phyloP scores from a whole-genome alignment of 1,140 invertebrate species.

The Drosophila nasuta region DNA sequence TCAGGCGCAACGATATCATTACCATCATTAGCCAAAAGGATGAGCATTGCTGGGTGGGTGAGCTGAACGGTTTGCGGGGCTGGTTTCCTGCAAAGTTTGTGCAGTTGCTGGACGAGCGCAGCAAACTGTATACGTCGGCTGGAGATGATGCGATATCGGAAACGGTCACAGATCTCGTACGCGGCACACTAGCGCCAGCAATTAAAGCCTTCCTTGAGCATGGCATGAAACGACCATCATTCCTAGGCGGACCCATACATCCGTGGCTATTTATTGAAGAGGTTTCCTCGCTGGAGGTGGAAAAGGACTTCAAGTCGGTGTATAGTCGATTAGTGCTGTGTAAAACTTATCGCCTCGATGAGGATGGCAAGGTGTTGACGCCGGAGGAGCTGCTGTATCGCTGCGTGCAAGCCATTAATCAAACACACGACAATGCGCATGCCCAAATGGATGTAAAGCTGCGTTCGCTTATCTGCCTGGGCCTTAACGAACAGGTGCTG shows the following conservation, averaged over 20 bases:
- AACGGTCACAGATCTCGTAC: constrained; percentile 97
- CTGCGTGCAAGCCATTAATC: constrained; percentile 97
- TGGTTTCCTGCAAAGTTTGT: constrained; percentile 99
- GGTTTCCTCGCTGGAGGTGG: constrained; percentile 97
- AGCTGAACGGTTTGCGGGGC: constrained; percentile 97
- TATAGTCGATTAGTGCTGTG: constrained; percentile 98
- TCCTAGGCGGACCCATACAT: constrained; percentile 95
- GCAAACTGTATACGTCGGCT: constrained; percentile 97
- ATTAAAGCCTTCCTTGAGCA: constrained; percentile 98
- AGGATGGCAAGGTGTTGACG: constrained; percentile 99
- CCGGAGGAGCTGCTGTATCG: constrained; percentile 98
- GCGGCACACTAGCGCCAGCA: constrained; percentile 96
- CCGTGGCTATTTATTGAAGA: constrained; percentile 99
- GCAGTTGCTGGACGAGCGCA: constrained; percentile 97
- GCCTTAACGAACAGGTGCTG: constrained; percentile 97
- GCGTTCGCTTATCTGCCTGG: constrained; percentile 96
- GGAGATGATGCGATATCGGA: constrained; percentile 99
- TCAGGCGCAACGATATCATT: constrained; percentile 99
- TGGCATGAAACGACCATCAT: constrained; percentile 96
- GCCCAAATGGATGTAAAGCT: constrained; percentile 98
- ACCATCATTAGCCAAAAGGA: constrained; percentile 99
- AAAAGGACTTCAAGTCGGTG: constrained; percentile 99
- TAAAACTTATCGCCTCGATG: constrained; percentile 99
- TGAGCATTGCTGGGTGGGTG: constrained; percentile 99
- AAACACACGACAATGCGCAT: constrained; percentile 97